Evolutionary conservation across 1,140 invertebrate genomes (phyloP).

Genomic region (Coelopa frigida): DNA sequence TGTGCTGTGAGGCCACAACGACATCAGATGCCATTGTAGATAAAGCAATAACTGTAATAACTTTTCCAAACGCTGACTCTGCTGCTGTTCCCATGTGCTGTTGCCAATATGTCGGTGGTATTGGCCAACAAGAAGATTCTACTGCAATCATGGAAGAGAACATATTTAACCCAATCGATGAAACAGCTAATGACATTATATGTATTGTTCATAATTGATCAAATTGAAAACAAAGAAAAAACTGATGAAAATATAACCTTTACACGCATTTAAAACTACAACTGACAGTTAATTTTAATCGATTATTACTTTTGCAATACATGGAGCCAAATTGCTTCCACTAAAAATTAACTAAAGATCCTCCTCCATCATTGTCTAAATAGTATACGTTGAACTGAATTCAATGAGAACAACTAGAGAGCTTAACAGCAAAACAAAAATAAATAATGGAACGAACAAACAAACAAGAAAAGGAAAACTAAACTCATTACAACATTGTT

Average conservation of each 20-base stretch:
- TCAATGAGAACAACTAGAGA: not conserved
- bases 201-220: not conserved
- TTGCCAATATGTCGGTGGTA: not conserved
- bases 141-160: not conserved
- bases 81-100: not conserved
- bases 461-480: not conserved
- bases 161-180: conserved; percentile 14
- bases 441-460: not conserved
- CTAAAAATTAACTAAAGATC: not conserved
- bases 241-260: not conserved
- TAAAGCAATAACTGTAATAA: conserved; percentile 1
- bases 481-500: not conserved
- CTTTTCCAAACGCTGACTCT: not conserved
- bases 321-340: not conserved
- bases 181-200: conserved; percentile 8
- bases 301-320: not conserved
- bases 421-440: not conserved
- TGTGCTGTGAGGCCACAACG: too few species aligned
- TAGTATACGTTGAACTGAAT: not conserved
- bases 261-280: not conserved
- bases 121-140: not conserved
- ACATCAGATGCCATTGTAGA: too few species aligned
- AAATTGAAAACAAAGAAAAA: not conserved
- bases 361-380: not conserved
- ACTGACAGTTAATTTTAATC: not conserved